phyloP scores from a whole-genome alignment of 2,888 invertebrate species.

The Margaritifera margaritifera region DNA sequence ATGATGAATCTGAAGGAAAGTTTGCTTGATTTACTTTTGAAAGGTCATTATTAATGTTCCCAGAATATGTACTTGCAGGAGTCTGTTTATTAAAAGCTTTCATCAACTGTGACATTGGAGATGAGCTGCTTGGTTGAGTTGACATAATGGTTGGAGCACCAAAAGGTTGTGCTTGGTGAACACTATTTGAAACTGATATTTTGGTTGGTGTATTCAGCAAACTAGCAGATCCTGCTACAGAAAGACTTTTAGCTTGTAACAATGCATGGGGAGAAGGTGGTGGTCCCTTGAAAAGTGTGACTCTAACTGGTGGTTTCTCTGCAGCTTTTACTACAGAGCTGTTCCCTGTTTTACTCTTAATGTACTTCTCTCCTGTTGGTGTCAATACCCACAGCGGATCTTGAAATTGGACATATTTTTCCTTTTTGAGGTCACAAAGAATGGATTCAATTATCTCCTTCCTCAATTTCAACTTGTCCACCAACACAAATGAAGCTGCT shows the following conservation, averaged over 20 bases:
- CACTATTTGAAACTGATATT: neutral
- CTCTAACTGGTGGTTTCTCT: slow-evolving; percentile 2
- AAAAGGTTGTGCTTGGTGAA: neutral
- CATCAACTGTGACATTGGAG: slow-evolving; percentile 7
- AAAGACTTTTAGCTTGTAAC: slow-evolving; percentile 14
- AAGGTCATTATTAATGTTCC: too few relatives aligned
- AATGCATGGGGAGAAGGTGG: slow-evolving; percentile 20
- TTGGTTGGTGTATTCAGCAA: slow-evolving; percentile 22
- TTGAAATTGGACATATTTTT: slow-evolving; percentile 30
- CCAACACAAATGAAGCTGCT: slow-evolving; percentile 30
- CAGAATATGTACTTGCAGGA: too few relatives aligned
- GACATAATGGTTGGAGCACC: neutral
- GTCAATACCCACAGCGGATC: slow-evolving; percentile 37
- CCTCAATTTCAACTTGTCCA: slow-evolving; percentile 22
- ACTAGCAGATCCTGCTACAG: slow-evolving; percentile 20
- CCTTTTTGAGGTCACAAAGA: neutral
- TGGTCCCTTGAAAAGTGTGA: slow-evolving; percentile 19
- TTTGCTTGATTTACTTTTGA: too few relatives aligned
- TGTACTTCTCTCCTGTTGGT: slow-evolving; percentile 32
- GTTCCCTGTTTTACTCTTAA: slow-evolving; percentile 14
- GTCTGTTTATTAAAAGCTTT: neutral
- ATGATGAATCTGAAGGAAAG: too few relatives aligned
- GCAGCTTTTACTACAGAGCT: slow-evolving; percentile 8
- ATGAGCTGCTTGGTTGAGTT: slow-evolving; percentile 2
- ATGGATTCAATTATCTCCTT: slow-evolving; percentile 16